Conservation (phyloP, 2,797 vertebrate species). For the Phoxinus dragarum region DNA sequence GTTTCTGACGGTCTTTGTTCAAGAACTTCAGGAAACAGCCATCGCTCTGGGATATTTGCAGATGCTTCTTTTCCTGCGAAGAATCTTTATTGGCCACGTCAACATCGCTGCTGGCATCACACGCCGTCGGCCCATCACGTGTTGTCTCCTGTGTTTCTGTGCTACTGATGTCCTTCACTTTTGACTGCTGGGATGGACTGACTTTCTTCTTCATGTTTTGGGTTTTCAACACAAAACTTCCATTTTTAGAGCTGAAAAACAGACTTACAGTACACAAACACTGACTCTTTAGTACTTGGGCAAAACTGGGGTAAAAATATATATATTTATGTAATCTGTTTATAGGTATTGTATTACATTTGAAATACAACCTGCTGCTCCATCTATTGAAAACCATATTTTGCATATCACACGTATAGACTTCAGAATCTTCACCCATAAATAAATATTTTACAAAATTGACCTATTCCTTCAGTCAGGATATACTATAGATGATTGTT, state of each 20-base stretch:
- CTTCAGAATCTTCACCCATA: not conserved
- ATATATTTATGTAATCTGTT: not conserved
- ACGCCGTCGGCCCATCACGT: not conserved
- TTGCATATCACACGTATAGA: not conserved
- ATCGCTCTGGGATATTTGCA: constrained; percentile 86
- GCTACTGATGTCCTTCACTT: constrained; percentile 57
- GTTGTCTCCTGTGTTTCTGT: constrained; percentile 37
- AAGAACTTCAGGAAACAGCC: constrained; percentile 89
- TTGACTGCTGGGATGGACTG: constrained; percentile 58
- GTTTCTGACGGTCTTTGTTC: constrained; percentile 89
- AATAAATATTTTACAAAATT: not conserved
- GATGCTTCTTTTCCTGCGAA: constrained; percentile 73
- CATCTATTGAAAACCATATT: not conserved
- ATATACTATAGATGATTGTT: not conserved
- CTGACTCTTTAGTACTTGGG: not conserved
- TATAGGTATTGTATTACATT: not conserved
- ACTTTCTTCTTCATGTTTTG: constrained; percentile 57
- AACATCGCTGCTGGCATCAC: not conserved
- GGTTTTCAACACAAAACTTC: not conserved
- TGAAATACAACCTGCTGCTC: not conserved
- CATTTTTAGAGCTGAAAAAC: constrained; percentile 4
- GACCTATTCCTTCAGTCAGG: not conserved
- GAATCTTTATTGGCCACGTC: constrained; percentile 31
- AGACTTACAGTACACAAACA: not conserved
- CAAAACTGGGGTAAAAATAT: not conserved